These are phyloP conservation scores for Euclidia mi DNA, from an alignment of 2,888 invertebrate genomes.

Conservation along the genomic window DNA sequence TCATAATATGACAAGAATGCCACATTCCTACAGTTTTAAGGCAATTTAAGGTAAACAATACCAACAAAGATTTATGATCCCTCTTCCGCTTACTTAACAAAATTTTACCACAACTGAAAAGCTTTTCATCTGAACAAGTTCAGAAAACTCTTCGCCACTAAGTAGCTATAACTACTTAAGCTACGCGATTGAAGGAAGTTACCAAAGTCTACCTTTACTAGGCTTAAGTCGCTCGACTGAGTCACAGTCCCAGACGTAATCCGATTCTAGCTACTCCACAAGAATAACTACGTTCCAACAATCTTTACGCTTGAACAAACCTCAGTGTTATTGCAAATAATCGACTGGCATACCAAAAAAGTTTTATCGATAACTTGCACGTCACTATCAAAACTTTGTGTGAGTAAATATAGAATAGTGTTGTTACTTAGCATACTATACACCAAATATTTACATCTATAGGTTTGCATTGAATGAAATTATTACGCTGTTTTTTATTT, in stretches of 20 bases:
- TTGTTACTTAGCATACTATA: no score
- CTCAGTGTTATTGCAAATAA: slow-evolving; percentile 19
- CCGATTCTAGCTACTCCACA: slow-evolving; percentile 39
- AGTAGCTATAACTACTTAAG: slow-evolving; percentile 20
- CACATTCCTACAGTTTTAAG: no score
- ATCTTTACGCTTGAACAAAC: slow-evolving; percentile 28
- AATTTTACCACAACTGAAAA: slow-evolving; percentile 3
- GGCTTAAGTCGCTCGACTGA: slow-evolving; percentile 45
- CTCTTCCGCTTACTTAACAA: background rate
- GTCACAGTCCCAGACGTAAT: slow-evolving; percentile 35
- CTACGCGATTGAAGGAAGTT: slow-evolving; percentile 34
- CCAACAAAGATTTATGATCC: background rate
- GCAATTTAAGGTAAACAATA: background rate
- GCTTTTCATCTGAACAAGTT: slow-evolving; percentile 12
- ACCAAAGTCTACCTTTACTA: slow-evolving; percentile 41
- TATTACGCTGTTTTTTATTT: slow-evolving; percentile 12
- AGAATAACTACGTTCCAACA: slow-evolving; percentile 39
- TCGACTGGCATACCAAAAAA: slow-evolving; percentile 24
- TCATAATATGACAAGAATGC: no score
- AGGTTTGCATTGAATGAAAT: slow-evolving; percentile 35
- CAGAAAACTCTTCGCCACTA: slow-evolving; percentile 13
- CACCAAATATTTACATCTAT: slow-evolving; percentile 21
- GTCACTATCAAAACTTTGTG: slow-evolving; percentile 29
- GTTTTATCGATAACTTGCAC: slow-evolving; percentile 25
- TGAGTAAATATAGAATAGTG: slow-evolving; percentile 1